Evolutionary conservation across 2,888 invertebrate genomes (phyloP).

Genomic region (Osmoderma eremita): DNA sequence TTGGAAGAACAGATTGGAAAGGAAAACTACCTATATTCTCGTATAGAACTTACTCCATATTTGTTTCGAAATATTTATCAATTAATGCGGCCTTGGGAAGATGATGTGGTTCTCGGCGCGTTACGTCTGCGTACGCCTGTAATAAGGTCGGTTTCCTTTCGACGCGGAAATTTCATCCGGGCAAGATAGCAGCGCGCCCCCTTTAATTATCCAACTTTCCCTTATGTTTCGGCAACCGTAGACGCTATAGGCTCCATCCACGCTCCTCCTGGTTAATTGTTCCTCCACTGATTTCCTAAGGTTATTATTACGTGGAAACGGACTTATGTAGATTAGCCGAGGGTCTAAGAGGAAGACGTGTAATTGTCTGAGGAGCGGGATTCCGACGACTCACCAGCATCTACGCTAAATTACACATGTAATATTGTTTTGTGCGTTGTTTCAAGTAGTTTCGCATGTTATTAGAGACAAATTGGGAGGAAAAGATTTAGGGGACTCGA

Average conservation of each 20-base stretch:
- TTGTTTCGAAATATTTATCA: slow-evolving; percentile 20
- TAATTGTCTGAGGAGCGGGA: slow-evolving; percentile 22
- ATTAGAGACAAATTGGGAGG: slow-evolving; percentile 22
- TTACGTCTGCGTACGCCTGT: slow-evolving; percentile 17
- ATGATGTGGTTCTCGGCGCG: slow-evolving; percentile 16
- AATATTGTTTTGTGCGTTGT: slow-evolving; percentile 30
- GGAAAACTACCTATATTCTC: no score
- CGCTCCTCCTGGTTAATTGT: slow-evolving; percentile 16
- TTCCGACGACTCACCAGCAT: slow-evolving; percentile 14
- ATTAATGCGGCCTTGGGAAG: slow-evolving; percentile 19
- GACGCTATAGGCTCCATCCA: slow-evolving; percentile 1
- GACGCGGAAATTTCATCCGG: slow-evolving; percentile 32
- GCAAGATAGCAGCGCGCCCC: slow-evolving; percentile 21
- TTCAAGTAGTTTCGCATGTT: slow-evolving; percentile 30
- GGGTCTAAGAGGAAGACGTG: slow-evolving; percentile 33
- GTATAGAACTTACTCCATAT: no score
- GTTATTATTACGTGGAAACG: slow-evolving; percentile 37
- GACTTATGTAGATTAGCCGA: slow-evolving; percentile 36
- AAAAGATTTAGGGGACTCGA: slow-evolving; percentile 23
- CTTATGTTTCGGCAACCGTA: slow-evolving; percentile 30
- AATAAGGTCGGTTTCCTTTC: slow-evolving; percentile 35
- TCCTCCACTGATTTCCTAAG: slow-evolving; percentile 36
- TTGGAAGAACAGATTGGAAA: no score
- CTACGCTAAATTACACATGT: slow-evolving; percentile 30
- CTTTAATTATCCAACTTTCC: slow-evolving; percentile 33